These are phyloP conservation scores for Leucopternis melanops DNA, from an alignment of 2,113 vertebrate genomes.

Conservation along the genomic window DNA sequence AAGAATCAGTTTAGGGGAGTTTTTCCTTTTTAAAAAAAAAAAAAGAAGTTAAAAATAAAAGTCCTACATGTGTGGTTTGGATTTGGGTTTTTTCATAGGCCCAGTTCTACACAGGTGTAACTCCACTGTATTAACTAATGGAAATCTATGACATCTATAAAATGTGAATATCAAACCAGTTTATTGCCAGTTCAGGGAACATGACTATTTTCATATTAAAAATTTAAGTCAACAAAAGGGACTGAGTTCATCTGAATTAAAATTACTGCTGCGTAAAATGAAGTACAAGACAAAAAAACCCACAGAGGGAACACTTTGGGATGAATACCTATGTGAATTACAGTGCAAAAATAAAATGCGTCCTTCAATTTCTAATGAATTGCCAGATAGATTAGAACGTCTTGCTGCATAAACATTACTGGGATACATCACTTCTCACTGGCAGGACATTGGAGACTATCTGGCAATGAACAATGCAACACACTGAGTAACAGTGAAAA, in stretches of 20 bases:
- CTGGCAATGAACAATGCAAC: background rate
- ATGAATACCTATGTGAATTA: background rate
- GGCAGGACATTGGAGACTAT: rapidly evolving
- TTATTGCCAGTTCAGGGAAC: background rate
- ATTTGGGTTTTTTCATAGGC: background rate
- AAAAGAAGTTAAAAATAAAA: background rate
- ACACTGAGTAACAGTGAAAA: background rate
- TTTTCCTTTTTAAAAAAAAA: background rate
- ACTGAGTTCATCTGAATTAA: constrained; percentile 11
- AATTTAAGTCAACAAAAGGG: background rate
- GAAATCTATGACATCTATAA: background rate
- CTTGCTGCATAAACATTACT: background rate
- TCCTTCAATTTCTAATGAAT: no score
- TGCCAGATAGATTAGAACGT: background rate
- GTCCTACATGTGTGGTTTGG: background rate
- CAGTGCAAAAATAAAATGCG: background rate
- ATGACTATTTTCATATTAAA: background rate
- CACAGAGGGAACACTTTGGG: background rate
- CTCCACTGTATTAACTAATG: background rate
- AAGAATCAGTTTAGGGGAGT: background rate
- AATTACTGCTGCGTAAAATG: background rate
- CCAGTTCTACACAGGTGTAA: background rate
- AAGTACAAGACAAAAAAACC: background rate
- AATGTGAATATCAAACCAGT: background rate
- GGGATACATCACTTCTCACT: background rate